Conservation (phyloP, 1,140 invertebrate species). For the Medauroidea extradentata region DNA sequence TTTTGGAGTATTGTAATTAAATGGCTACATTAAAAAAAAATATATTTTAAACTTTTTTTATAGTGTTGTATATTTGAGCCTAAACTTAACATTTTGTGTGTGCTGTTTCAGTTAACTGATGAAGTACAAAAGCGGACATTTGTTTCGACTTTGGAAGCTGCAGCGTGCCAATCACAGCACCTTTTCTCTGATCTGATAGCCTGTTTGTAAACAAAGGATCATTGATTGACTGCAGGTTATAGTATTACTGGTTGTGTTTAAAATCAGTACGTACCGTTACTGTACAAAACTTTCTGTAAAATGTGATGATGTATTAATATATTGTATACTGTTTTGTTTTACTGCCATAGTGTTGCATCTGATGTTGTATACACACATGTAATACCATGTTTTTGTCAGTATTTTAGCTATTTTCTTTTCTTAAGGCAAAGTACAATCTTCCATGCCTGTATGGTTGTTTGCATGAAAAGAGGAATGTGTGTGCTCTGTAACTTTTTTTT, state of each 20-base stretch:
- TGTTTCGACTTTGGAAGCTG: conserved; percentile 46
- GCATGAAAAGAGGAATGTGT: too few species aligned
- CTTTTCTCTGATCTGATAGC: conserved; percentile 10
- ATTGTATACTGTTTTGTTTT: background rate
- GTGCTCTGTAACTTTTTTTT: too few species aligned
- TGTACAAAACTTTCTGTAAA: background rate
- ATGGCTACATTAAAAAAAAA: background rate
- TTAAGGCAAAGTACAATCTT: too few species aligned
- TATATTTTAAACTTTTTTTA: conserved; percentile 8
- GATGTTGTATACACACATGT: too few species aligned
- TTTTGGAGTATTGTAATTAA: background rate
- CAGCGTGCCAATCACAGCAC: conserved; percentile 24
- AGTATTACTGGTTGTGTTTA: background rate
- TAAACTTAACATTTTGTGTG: conserved; percentile 4
- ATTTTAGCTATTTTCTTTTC: too few species aligned
- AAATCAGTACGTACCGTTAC: background rate
- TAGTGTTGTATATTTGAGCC: conserved; percentile 17
- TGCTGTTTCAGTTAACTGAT: conserved; percentile 38
- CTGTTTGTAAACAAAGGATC: background rate
- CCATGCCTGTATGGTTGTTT: too few species aligned
- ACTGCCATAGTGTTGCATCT: too few species aligned
- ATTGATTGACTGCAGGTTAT: background rate
- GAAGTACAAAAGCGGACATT: conserved; percentile 48
- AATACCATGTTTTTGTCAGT: too few species aligned
- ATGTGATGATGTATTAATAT: background rate